phyloP scores from a whole-genome alignment of 2,113 vertebrate species.

The Sylvilagus bachmani region DNA sequence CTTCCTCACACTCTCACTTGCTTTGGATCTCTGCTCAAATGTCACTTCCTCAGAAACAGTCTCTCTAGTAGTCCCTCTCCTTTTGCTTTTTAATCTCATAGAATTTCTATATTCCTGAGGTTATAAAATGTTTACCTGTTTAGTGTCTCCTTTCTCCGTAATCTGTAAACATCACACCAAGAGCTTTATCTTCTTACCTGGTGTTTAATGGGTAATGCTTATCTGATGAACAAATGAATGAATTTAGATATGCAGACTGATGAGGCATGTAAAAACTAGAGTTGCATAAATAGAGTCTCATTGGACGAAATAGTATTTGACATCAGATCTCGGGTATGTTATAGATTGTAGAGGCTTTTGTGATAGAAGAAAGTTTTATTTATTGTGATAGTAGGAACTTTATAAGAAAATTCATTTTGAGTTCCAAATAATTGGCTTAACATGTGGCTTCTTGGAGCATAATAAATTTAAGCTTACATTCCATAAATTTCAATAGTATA shows the following conservation, averaged over 20 bases:
- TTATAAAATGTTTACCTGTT: background rate
- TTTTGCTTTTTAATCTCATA: background rate
- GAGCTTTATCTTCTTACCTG: background rate
- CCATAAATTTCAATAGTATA: background rate
- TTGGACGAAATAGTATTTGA: background rate
- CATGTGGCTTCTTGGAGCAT: conserved; percentile 13
- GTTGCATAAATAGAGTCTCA: background rate
- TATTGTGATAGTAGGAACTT: background rate
- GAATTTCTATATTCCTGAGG: background rate
- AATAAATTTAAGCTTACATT: conserved; percentile 25
- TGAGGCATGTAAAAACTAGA: background rate
- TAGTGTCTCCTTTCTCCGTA: background rate
- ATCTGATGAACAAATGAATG: conserved; percentile 35
- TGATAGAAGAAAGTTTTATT: background rate
- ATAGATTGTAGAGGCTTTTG: background rate
- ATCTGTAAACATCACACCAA: background rate
- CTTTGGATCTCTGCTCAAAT: background rate
- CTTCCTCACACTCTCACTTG: background rate
- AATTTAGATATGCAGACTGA: background rate
- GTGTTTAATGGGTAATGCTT: background rate
- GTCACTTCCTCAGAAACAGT: background rate
- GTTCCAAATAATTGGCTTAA: conserved; percentile 49
- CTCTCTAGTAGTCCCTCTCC: background rate
- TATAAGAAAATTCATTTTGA: background rate
- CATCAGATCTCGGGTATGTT: background rate